Evolutionary conservation across 1,140 invertebrate genomes (phyloP).

Genomic region (Berghia stephanieae): DNA sequence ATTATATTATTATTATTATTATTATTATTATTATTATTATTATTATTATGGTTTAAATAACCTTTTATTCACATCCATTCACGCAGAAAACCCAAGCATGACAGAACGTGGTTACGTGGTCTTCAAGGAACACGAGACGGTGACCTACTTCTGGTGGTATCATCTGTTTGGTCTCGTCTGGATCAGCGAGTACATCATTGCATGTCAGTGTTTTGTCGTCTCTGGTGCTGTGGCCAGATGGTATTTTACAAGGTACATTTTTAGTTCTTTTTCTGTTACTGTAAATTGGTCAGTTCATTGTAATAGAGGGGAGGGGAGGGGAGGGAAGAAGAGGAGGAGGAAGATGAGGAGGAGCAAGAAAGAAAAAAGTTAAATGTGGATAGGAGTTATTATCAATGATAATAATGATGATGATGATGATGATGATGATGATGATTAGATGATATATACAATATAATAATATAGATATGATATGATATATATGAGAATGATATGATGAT

Average conservation of each 20-base stretch:
- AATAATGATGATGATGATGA: too few species aligned
- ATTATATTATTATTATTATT: too few species aligned
- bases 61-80: background rate
- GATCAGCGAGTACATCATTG: conserved; percentile 90
- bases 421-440: too few species aligned
- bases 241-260: conserved; percentile 81
- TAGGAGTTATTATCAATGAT: too few species aligned
- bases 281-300: background rate
- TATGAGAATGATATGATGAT: too few species aligned
- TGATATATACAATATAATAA: too few species aligned
- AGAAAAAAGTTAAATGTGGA: too few species aligned
- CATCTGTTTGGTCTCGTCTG: conserved; percentile 88
- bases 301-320: background rate
- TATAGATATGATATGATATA: too few species aligned
- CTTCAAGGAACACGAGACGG: conserved; percentile 77
- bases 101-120: conserved; percentile 73
- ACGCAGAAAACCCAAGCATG: conserved; percentile 49
- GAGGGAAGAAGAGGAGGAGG: background rate
- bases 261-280: background rate
- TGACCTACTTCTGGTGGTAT: conserved; percentile 85
- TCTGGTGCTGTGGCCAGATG: conserved; percentile 87
- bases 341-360: too few species aligned
- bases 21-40: too few species aligned
- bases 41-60: too few species aligned
- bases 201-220: conserved; percentile 90